A percentile compares a stretch with the other conserved stretches of the same genome.
Conservation (phyloP, 2,113 vertebrate species). For the Prionailurus viverrinus region DNA sequence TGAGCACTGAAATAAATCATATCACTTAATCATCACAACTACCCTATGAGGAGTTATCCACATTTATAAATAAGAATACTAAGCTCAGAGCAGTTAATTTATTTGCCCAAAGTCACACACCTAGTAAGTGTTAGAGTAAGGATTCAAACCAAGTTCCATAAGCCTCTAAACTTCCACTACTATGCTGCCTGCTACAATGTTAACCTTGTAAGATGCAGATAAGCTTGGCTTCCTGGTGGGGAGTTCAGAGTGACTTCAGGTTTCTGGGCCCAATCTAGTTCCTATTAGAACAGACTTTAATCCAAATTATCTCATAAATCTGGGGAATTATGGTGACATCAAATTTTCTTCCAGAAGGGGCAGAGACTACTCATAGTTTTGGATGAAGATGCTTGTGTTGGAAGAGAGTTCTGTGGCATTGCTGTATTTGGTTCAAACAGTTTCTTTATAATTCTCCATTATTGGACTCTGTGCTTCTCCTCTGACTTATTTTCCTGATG, state of each 20-base stretch:
- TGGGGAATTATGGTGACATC: background rate
- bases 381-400: background rate
- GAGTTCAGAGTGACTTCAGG: constrained; percentile 7
- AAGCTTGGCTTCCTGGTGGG: background rate
- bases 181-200: background rate
- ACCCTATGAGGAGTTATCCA: background rate
- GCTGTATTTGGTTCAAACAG: background rate
- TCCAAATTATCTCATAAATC: background rate
- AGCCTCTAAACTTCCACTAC: background rate
- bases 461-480: background rate
- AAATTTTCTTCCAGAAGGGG: constrained; percentile 10
- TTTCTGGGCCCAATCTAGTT: background rate
- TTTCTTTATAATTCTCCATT: background rate
- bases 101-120: constrained; percentile 38
- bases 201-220: background rate
- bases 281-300: background rate
- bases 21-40: background rate
- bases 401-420: background rate
- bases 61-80: background rate
- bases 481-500: constrained; percentile 43
- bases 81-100: background rate
- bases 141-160: background rate
- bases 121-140: background rate
- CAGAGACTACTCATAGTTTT: background rate
- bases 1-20: constrained; percentile 23